Evolutionary conservation across 2,888 invertebrate genomes (phyloP).

Genomic region (Syrista parreyssii): DNA sequence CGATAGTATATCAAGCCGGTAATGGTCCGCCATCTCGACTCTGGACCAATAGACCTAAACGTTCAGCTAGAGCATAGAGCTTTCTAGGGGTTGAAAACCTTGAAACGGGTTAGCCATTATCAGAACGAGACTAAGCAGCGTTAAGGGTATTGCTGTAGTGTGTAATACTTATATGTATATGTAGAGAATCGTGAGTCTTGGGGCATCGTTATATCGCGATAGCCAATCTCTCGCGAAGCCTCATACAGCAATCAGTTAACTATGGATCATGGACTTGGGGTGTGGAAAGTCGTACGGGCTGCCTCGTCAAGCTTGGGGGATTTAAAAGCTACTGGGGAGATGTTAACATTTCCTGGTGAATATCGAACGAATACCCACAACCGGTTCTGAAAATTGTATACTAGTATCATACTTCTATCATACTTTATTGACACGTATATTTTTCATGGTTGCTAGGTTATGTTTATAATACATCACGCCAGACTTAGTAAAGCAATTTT

Average conservation of each 20-base stretch:
- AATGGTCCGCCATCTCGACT: slow-evolving; percentile 49
- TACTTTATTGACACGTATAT: neutral
- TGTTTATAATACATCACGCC: neutral
- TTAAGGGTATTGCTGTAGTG: neutral
- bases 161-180: neutral
- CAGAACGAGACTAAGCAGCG: neutral
- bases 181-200: neutral
- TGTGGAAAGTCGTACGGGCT: neutral
- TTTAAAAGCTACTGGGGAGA: neutral
- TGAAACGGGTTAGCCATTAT: neutral
- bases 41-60: slow-evolving; percentile 43
- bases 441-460: neutral
- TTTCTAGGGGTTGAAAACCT: neutral
- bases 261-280: neutral
- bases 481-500: neutral
- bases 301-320: too few species aligned
- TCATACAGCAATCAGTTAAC: neutral
- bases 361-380: neutral
- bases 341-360: neutral
- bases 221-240: neutral
- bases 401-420: neutral
- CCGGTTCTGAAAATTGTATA: neutral
- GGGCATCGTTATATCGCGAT: neutral
- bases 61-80: slow-evolving; percentile 15
- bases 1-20: slow-evolving; percentile 60